Evolutionary conservation across 2,888 invertebrate species (phyloP).

Genomic region (Tinea semifulvella): DNA sequence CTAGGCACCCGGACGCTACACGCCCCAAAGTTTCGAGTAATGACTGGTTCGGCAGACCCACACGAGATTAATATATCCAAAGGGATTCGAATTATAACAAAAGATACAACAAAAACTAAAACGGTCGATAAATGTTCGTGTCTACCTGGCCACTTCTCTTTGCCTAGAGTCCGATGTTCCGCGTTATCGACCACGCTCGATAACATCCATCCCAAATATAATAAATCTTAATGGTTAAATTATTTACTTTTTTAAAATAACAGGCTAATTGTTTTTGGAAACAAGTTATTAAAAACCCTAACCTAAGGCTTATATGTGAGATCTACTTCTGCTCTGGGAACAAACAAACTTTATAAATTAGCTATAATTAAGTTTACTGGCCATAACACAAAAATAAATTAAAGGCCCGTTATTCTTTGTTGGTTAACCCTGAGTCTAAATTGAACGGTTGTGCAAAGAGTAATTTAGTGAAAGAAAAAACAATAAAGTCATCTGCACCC

Average conservation of each 20-base stretch:
- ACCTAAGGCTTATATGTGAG: conserved; percentile 24
- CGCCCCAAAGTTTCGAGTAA: conserved; percentile 62
- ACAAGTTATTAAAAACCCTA: conserved; percentile 49
- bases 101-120: conserved; percentile 56
- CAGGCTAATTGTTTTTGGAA: conserved; percentile 54
- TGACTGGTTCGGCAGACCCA: conserved; percentile 55
- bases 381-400: neutral
- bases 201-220: conserved; percentile 58
- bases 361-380: conserved; percentile 10
- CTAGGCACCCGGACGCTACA: conserved; percentile 58
- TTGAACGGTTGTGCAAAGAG: conserved; percentile 5
- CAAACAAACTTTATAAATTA: conserved; percentile 29
- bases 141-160: conserved; percentile 41
- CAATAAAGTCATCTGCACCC: conserved; percentile 3
- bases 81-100: conserved; percentile 58
- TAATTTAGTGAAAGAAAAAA: conserved; percentile 6
- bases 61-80: conserved; percentile 62
- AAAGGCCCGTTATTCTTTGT: neutral
- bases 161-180: conserved; percentile 7
- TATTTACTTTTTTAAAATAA: conserved; percentile 43
- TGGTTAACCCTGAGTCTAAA: neutral
- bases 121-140: conserved; percentile 52
- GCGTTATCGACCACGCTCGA: conserved; percentile 27
- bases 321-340: conserved; percentile 23
- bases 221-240: conserved; percentile 60